Evolutionary conservation across 2,888 invertebrate genomes (phyloP).

Genomic region (Drosophila kambysellisi): DNA sequence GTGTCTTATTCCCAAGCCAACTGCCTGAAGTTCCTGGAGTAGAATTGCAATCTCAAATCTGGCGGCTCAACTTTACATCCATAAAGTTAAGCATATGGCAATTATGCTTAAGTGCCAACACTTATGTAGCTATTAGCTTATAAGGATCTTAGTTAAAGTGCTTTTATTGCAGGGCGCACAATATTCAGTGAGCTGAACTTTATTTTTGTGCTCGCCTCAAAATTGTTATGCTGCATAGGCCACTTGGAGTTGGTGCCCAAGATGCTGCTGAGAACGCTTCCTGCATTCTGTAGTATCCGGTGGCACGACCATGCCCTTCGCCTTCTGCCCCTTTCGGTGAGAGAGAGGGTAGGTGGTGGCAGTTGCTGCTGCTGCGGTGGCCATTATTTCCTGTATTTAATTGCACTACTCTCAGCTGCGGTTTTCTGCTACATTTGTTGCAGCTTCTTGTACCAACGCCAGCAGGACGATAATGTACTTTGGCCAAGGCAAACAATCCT

Average conservation of each 20-base stretch:
- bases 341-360: constrained; percentile 3
- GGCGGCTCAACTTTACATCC: not conserved
- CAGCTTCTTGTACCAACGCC: constrained; percentile 62
- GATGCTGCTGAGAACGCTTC: constrained; percentile 58
- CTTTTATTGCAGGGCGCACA: constrained; percentile 28
- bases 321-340: not conserved
- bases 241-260: constrained; percentile 35
- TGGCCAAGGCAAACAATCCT: constrained; percentile 43
- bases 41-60: not conserved
- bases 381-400: constrained; percentile 82
- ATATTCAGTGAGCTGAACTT: constrained; percentile 22
- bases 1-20: not conserved
- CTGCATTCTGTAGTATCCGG: constrained; percentile 61
- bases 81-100: constrained; percentile 7
- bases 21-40: not conserved
- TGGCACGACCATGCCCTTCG: constrained; percentile 12
- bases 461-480: constrained; percentile 29
- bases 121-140: constrained; percentile 9
- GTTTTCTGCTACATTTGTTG: constrained; percentile 82
- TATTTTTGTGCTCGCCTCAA: constrained; percentile 37
- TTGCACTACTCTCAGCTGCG: constrained; percentile 79
- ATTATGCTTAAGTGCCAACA: constrained; percentile 24
- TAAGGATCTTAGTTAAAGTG: constrained; percentile 9
- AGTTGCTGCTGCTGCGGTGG: constrained; percentile 63
- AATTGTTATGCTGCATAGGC: constrained; percentile 28